Base-by-base conservation (phyloP, 2,888 invertebrate species). In the Eurois occulta region DNA sequence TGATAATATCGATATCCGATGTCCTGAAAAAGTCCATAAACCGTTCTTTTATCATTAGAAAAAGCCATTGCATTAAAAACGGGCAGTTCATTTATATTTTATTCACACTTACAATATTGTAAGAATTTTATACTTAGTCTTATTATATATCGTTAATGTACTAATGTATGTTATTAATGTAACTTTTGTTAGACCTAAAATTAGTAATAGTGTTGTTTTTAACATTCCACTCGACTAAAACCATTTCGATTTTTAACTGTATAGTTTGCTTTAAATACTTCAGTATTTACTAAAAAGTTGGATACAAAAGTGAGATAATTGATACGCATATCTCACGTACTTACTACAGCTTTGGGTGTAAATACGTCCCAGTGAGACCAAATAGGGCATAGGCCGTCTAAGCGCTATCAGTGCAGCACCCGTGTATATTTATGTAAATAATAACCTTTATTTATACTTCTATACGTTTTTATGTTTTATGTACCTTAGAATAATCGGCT, bases 401-500 rank as follows among this genome's bases (percentile, higher is more conserved):
- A 64, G 58, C 66, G 67, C 64, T 32, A 18, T 64, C 52, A 64
- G 58, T 67, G 72, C 78, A 69, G 70, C 78, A 80, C 78, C 70
- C 71, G 81, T 88, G 88, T 88, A 86, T 85, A 88, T 88, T 82
- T 81, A 78, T 89, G 88, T 87, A 87, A 87, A 89, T 89, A 87
- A 89, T 89, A 89, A 74, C 67, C 64, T 78, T 77, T 85, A 88
- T 87, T 89, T 88, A 79, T 83, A 86, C 58, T 62, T 78, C 6
- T 80, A 67, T 79, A 83, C 46, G 73, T 11, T 81, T 81, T 80
- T 75, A 62, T 35, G 13, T 75, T 80, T 70, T 55, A 77, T 78
- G 66, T 73, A 78, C 71, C 65, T 71, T 83, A 70, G 32, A 73
- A 35, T 76, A 76, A 71, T 72, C 24, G 79, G 68, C 79, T 79